Base-by-base conservation (phyloP, 1,140 invertebrate genomes). In the Heliconius congener region DNA sequence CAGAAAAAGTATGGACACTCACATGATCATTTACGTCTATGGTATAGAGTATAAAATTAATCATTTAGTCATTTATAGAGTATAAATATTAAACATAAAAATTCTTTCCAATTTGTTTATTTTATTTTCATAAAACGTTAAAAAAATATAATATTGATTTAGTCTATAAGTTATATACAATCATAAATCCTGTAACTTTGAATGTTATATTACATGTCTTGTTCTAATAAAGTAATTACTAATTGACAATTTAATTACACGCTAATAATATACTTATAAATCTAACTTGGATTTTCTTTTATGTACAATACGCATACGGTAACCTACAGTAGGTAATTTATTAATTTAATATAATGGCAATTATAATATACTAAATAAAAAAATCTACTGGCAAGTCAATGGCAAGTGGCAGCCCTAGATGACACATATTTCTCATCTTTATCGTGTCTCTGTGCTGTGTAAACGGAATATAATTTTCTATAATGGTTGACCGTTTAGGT, bases 401-500 rank as follows among this genome's bases (percentile, higher is more conserved):
- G 23, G 60, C 60, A 66, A 66, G 60, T 76, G 77, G 84, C 74
- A 85, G 83, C 80, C 75, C 66, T 86, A 87, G 90, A 87, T 93
- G 90, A 91, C 91, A 92, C 89, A 91, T 92, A 89, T 87, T 89
- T 85, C 85, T 86, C 71, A 80, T 80, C 83, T 79, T 81, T 84
- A 83, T 87, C 84, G 86, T 86, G 78, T 84, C 80, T 87, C 85
- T 88, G 81, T 84, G 83, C 84, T 87, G 79, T 85, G 79, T 83
- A 81, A 85, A 86, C 77, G 82, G 77, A 90, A 90, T 87, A 89
- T 87, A 88, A 90, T 85, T 86, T 91, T 86, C 81, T 74, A 93
- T 89, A 93, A 94, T 94, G 93, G 93, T 94, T 89, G 93, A 94
- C 83, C 92, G 93, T 79, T 93, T 94, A 93, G 93, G 93, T 94